phyloP scores from a whole-genome alignment of 2,797 vertebrate genomes.

The Phyllotis vaccarum region DNA sequence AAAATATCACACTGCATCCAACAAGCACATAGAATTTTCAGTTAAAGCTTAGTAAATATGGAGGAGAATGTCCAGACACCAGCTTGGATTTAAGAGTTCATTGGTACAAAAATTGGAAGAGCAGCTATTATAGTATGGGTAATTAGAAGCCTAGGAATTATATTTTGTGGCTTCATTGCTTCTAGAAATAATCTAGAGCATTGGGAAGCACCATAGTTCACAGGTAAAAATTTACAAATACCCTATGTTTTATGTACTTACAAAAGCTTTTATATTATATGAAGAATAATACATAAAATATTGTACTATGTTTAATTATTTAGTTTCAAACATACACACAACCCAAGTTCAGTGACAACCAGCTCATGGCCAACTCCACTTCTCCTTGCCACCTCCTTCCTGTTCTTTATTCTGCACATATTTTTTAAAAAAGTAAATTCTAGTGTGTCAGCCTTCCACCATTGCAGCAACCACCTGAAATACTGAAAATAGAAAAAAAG shows the following conservation, averaged over 20 bases:
- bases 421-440: slow-evolving; percentile 30
- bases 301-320: background rate
- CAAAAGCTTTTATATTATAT: background rate
- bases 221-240: background rate
- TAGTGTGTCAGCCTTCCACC: background rate
- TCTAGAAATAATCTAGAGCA: background rate
- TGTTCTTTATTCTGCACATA: background rate
- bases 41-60: background rate
- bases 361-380: background rate
- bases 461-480: background rate
- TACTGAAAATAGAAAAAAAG: background rate
- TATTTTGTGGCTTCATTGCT: background rate
- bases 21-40: background rate
- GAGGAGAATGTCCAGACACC: background rate
- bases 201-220: background rate
- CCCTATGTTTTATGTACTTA: background rate
- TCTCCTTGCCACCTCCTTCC: background rate
- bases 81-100: background rate
- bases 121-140: background rate
- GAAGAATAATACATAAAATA: background rate
- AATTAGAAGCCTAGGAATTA: slow-evolving; percentile 13
- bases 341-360: background rate
- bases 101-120: background rate
- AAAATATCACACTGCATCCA: background rate
- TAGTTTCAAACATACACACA: slow-evolving; percentile 17